Evolutionary conservation across 2,888 invertebrate genomes (phyloP).

Genomic region (Quadroppia sp.): DNA sequence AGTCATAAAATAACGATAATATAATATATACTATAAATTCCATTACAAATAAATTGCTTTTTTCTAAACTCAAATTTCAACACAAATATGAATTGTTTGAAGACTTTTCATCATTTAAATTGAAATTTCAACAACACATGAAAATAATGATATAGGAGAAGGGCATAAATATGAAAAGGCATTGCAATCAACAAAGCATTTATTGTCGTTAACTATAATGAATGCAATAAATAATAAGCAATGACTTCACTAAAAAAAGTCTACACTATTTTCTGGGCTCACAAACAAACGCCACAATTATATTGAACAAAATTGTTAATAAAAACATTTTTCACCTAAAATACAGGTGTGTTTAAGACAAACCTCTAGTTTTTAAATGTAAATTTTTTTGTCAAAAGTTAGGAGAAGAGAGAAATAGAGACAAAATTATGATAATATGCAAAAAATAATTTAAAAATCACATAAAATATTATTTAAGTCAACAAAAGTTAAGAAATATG

Average conservation of each 20-base stretch:
- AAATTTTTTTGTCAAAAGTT: no score
- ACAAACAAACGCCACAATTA: not conserved
- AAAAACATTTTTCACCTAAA: not conserved
- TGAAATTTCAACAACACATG: conserved; percentile 8
- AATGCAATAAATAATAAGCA: conserved; percentile 32
- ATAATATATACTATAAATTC: conserved; percentile 25
- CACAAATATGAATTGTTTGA: conserved; percentile 20
- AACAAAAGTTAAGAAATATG: no score
- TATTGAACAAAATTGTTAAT: conserved; percentile 22
- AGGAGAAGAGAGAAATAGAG: no score
- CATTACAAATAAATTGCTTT: conserved; percentile 31
- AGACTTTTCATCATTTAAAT: conserved; percentile 37
- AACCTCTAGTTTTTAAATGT: not conserved
- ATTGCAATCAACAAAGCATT: conserved; percentile 32
- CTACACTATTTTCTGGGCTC: conserved; percentile 10
- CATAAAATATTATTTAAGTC: not conserved
- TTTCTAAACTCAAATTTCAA: not conserved
- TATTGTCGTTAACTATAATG: conserved; percentile 37
- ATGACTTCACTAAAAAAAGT: no score
- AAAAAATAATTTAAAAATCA: not conserved
- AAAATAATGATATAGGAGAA: not conserved
- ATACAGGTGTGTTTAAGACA: conserved; percentile 24
- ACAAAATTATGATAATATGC: no score
- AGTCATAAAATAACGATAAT: not conserved
- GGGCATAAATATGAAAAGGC: not conserved